Conservation (phyloP, 2,113 vertebrate genomes). For the Leucoraja erinaceus region DNA sequence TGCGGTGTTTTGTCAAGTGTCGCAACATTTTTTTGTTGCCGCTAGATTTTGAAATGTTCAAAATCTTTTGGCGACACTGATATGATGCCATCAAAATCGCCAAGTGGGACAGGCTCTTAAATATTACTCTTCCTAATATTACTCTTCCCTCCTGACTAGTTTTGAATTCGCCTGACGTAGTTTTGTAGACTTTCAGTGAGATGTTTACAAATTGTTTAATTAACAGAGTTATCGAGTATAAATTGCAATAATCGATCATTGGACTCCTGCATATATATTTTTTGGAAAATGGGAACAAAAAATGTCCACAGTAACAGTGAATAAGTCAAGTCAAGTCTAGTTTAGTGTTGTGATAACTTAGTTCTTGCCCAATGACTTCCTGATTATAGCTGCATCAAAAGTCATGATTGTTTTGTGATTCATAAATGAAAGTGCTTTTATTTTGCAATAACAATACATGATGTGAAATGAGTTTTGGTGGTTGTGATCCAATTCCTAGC, state of each 20-base stretch:
- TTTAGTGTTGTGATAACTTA: slow-evolving; percentile 5
- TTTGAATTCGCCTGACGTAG: not conserved
- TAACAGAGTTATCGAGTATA: not conserved
- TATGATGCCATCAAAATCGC: too few relatives aligned
- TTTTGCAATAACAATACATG: not conserved
- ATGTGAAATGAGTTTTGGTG: not conserved
- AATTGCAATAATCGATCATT: not conserved
- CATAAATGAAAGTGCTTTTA: not conserved
- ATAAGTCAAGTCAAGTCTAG: not conserved
- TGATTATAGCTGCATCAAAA: not conserved
- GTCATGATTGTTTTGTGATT: not conserved
- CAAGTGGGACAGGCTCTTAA: too few relatives aligned
- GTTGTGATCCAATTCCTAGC: not conserved
- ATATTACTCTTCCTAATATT: not conserved
- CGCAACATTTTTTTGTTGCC: too few relatives aligned
- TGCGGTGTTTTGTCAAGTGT: too few relatives aligned
- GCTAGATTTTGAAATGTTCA: too few relatives aligned
- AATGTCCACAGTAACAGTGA: not conserved
- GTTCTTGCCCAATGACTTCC: not conserved
- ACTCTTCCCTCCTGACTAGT: not conserved
- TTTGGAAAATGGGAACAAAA: too few relatives aligned
- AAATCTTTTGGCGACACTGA: too few relatives aligned
- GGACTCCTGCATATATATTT: not conserved
- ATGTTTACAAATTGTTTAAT: not conserved
- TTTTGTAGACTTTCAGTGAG: not conserved